These are phyloP conservation scores for Zapornia atra DNA, from an alignment of 2,113 vertebrate genomes.

Conservation along the genomic window DNA sequence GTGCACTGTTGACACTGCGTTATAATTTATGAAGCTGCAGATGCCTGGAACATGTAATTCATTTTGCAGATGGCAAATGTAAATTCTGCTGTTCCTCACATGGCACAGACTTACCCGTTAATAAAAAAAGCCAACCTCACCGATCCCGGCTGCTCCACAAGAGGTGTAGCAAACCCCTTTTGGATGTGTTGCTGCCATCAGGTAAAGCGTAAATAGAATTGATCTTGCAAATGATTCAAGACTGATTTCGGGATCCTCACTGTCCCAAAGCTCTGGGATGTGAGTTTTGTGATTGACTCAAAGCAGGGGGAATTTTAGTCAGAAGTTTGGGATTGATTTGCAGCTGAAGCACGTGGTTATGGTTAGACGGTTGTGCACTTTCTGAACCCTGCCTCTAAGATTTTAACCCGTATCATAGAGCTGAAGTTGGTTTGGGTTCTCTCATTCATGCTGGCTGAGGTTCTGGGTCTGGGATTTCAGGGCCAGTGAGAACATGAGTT, in stretches of 20 bases:
- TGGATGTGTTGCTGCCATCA: background rate
- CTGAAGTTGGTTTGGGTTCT: background rate
- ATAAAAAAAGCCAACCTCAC: constrained; percentile 18
- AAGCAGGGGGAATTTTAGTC: accelerated
- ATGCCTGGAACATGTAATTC: constrained; percentile 37
- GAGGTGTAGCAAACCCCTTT: background rate
- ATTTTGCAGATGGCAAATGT: constrained; percentile 51
- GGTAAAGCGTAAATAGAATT: background rate
- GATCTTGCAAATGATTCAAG: background rate
- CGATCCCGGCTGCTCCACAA: background rate
- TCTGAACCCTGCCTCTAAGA: background rate
- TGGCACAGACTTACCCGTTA: background rate
- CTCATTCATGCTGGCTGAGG: background rate
- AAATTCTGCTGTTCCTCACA: constrained; percentile 36
- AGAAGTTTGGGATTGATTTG: background rate
- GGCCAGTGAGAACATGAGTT: background rate
- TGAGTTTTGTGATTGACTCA: background rate
- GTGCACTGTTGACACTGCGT: constrained; percentile 39
- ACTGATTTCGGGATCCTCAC: background rate
- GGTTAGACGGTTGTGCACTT: accelerated
- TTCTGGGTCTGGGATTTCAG: background rate
- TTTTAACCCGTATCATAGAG: background rate
- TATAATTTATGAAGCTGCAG: constrained; percentile 57
- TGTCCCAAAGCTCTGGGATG: background rate
- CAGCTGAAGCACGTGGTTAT: background rate